Conservation (phyloP, 2,797 vertebrate genomes). For the Gallinago stenura region DNA sequence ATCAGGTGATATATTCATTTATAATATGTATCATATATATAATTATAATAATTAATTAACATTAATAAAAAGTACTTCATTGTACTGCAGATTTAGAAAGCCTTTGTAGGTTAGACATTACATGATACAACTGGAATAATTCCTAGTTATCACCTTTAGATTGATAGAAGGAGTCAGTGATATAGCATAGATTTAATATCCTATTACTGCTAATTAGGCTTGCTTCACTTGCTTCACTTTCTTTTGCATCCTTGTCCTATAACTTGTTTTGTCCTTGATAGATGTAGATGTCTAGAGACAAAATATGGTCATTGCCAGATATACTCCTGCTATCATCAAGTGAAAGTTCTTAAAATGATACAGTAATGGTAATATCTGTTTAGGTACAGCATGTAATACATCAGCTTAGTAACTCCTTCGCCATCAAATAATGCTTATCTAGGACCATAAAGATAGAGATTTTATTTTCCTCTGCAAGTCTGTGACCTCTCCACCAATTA, state of each 20-base stretch:
- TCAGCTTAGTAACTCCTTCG: not conserved
- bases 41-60: not conserved
- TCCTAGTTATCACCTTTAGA: not conserved
- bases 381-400: not conserved
- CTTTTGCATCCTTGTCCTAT: not conserved
- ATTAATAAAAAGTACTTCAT: not conserved
- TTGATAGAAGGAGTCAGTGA: not conserved
- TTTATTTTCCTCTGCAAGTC: constrained; percentile 10
- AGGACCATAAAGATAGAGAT: not conserved
- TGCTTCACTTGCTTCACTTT: constrained; percentile 32
- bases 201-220: constrained; percentile 39
- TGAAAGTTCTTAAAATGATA: constrained; percentile 6
- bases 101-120: not conserved
- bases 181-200: constrained; percentile 4
- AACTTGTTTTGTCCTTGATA: constrained; percentile 34
- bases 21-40: no score
- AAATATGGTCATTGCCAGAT: not conserved
- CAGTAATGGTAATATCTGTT: not conserved
- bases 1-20: not conserved
- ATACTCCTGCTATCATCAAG: not conserved
- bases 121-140: not conserved
- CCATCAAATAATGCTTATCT: not conserved
- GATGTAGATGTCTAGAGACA: not conserved
- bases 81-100: not conserved
- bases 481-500: constrained; percentile 40